Conservation (phyloP, 1,140 invertebrate genomes). For the Zelostemma sp. region DNA sequence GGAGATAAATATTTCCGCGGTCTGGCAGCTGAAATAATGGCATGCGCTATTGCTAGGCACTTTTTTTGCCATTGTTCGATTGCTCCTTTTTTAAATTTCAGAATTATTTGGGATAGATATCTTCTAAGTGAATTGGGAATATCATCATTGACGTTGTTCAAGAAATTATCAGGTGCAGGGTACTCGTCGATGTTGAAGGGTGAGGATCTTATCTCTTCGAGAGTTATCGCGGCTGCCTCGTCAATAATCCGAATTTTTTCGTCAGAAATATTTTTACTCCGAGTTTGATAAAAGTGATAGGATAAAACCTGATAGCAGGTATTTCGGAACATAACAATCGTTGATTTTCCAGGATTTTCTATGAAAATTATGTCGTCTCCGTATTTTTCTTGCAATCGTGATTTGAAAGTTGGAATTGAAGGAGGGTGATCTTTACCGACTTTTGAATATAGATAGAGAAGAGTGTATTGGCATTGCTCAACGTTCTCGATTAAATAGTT, state of each 20-base stretch:
- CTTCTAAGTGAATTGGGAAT: slow-evolving; percentile 18
- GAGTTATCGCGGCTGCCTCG: slow-evolving; percentile 40
- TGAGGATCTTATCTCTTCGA: slow-evolving; percentile 37
- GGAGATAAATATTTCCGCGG: slow-evolving; percentile 56
- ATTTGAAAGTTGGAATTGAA: neutral
- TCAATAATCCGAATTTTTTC: slow-evolving; percentile 33
- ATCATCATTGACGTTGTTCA: slow-evolving; percentile 13
- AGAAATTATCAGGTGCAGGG: slow-evolving; percentile 28
- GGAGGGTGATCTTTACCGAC: too few relatives aligned
- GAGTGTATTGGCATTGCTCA: too few relatives aligned
- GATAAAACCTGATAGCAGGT: neutral
- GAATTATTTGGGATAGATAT: slow-evolving; percentile 24
- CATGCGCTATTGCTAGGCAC: slow-evolving; percentile 55
- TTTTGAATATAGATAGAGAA: too few relatives aligned
- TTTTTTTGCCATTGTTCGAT: slow-evolving; percentile 32
- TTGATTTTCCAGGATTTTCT: neutral
- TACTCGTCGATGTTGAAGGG: slow-evolving; percentile 14
- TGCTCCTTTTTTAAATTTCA: slow-evolving; percentile 13
- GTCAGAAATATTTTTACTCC: slow-evolving; percentile 2
- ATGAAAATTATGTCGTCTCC: neutral
- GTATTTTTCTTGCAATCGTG: neutral
- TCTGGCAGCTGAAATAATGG: slow-evolving; percentile 54
- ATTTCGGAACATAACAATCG: neutral
- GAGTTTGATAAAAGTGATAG: neutral
- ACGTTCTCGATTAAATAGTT: too few relatives aligned